phyloP scores from a whole-genome alignment of 2,113 vertebrate species.

The Pongo pygmaeus region DNA sequence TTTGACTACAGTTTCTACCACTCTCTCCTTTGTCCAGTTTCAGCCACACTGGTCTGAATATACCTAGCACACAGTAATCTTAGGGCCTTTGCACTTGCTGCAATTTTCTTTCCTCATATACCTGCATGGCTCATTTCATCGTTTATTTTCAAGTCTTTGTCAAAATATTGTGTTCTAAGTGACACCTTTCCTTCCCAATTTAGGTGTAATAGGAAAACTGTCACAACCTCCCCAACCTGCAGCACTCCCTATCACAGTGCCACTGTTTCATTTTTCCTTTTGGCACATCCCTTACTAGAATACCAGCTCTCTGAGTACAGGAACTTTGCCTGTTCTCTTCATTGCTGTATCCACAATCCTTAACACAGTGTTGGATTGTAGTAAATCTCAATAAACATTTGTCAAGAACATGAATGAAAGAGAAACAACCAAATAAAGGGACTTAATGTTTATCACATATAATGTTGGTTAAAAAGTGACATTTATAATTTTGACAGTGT shows the following conservation, averaged over 20 bases:
- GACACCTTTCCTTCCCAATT: neutral
- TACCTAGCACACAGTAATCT: neutral
- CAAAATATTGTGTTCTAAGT: neutral
- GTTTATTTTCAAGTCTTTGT: neutral
- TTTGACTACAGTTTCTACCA: neutral
- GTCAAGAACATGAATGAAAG: neutral
- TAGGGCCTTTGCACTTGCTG: neutral
- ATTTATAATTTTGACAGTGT: conserved; percentile 48
- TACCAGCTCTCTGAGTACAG: neutral
- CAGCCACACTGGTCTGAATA: neutral
- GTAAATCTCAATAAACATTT: neutral
- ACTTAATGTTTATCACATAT: neutral
- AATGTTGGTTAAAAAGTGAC: neutral
- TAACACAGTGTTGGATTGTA: neutral
- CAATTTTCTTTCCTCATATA: neutral
- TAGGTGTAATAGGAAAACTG: neutral
- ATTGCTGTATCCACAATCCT: neutral
- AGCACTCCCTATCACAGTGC: neutral
- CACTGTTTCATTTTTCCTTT: neutral
- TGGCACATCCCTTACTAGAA: neutral
- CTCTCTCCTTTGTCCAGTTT: neutral
- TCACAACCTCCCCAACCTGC: neutral
- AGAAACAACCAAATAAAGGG: neutral
- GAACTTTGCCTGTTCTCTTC: conserved; percentile 1
- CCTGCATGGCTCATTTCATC: neutral